phyloP scores from a whole-genome alignment of 23 tunicate genomes.

The Halocynthia aurantium region DNA sequence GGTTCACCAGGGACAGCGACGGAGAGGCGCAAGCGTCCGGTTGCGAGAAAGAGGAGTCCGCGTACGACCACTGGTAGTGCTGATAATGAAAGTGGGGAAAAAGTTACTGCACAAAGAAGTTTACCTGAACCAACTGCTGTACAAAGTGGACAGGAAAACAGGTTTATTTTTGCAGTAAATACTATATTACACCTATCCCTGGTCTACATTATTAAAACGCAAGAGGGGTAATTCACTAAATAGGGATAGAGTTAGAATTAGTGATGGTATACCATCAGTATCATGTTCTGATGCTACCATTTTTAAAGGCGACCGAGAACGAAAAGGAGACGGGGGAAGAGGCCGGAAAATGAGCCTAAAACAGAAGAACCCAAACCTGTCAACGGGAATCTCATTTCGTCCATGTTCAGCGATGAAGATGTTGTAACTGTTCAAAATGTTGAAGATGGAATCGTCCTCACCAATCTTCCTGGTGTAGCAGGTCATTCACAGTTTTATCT shows the following conservation, averaged over 20 bases:
- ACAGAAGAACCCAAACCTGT: neutral
- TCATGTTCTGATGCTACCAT: no score
- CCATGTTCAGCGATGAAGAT: conserved; percentile 49
- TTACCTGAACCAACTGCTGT: no score
- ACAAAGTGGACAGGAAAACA: no score
- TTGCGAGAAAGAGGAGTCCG: neutral
- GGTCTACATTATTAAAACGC: no score
- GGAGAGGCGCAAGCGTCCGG: neutral
- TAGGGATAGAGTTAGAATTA: no score
- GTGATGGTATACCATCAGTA: no score
- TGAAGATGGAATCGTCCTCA: conserved; percentile 29
- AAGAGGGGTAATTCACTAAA: no score
- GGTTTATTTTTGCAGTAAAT: no score
- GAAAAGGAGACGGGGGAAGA: conserved; percentile 7
- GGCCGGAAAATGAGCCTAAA: conserved; percentile 6
- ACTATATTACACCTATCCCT: no score
- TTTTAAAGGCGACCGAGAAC: neutral
- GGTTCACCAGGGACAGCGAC: neutral
- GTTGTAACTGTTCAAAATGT: conserved; percentile 56
- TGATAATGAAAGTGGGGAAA: no score
- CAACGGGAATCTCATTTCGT: conserved; percentile 45
- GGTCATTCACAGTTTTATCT: neutral
- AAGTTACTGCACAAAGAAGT: no score
- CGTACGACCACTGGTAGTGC: no score
- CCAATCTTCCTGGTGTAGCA: conserved; percentile 63